These are phyloP conservation scores for Diabrotica undecimpunctata DNA, from an alignment of 1,140 invertebrate genomes.

Conservation along the genomic window DNA sequence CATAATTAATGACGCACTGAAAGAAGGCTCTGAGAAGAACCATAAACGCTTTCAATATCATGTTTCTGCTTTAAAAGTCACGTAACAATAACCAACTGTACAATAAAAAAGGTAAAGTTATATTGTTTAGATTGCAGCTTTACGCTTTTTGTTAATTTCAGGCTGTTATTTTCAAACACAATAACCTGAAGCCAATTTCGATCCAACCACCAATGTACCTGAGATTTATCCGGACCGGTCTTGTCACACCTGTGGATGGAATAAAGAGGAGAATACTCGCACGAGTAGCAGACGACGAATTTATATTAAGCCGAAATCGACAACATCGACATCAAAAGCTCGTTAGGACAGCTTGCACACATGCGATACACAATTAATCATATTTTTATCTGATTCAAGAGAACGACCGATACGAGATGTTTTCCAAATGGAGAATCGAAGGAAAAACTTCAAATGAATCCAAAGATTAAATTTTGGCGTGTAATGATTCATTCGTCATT, in stretches of 20 bases:
- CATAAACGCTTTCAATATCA: too few relatives aligned
- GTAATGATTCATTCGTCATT: slow-evolving; percentile 11
- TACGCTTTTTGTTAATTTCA: too few relatives aligned
- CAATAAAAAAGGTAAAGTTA: too few relatives aligned
- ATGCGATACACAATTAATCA: slow-evolving; percentile 18
- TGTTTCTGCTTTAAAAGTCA: too few relatives aligned
- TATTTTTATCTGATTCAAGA: slow-evolving; percentile 12
- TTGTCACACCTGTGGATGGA: slow-evolving; percentile 2
- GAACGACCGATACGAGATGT: slow-evolving; percentile 7
- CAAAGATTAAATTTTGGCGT: slow-evolving; percentile 19
- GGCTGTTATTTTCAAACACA: too few relatives aligned
- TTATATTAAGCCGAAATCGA: slow-evolving; percentile 1
- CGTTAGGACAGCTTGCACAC: slow-evolving; percentile 11
- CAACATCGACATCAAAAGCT: slow-evolving; percentile 10
- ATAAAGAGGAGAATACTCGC: neutral
- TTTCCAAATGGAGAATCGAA: slow-evolving; percentile 14
- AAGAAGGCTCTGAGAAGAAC: too few relatives aligned
- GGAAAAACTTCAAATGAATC: slow-evolving; percentile 15
- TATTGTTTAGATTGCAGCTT: too few relatives aligned
- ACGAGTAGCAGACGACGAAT: neutral
- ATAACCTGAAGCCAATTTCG: too few relatives aligned
- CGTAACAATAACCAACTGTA: too few relatives aligned
- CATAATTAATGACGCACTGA: too few relatives aligned
- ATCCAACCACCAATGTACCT: too few relatives aligned
- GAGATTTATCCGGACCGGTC: too few relatives aligned